Evolutionary conservation across 2,797 vertebrate genomes (phyloP), one percentile per base, ranked within the genome.

Genomic region (Sebastes diploproa): DNA sequence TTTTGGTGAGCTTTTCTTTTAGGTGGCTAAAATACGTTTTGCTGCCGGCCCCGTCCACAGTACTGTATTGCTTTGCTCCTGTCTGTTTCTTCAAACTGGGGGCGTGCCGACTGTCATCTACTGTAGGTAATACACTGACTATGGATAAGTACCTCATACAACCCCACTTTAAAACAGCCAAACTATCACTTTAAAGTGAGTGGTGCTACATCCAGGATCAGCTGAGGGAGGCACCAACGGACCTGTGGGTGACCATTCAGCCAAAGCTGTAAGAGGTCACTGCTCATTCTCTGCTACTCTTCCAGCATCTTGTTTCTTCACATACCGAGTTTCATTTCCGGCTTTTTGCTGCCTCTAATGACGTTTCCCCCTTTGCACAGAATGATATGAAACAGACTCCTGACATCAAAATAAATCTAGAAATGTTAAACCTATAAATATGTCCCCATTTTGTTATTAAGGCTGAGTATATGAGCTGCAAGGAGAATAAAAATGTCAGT

Each of bases 401-500:
- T 66, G 20, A 61, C 34, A 67, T 72, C 36, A 54, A 77, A 86
- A 81, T 65, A 84, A 55, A 78, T 18, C 32, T 22, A 55, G 4
- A 73, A 67, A 65, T 68, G 46, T 80, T 61, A 36, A 62, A 76
- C 16, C 52, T 55, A 34, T 38, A 70, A 81, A 77, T 30, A 77
- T 71, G 63, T 54, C 25, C 56, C 59, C 22, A n/a, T 59, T 82
- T 73, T 81, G 62, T 75, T 60, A 62, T 63, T 62, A 70, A 29
- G 12, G 56, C 56, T 59, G 38, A 4, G 23, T 65, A 10, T 66
- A 36, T 46, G 65, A 83, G 72, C 69, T 32, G 63, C 55, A 68
- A 72, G 77, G 55, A 80, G 18, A 84, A 86, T 75, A 64, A 79
- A 84, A 85, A 27, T 84, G 83, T 81, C 80, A 90, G 77, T 91